A percentile compares a stretch with the other conserved stretches of the same genome.
phyloP scores from a whole-genome alignment of 2,888 invertebrate genomes.

The Diarsia mendica region DNA sequence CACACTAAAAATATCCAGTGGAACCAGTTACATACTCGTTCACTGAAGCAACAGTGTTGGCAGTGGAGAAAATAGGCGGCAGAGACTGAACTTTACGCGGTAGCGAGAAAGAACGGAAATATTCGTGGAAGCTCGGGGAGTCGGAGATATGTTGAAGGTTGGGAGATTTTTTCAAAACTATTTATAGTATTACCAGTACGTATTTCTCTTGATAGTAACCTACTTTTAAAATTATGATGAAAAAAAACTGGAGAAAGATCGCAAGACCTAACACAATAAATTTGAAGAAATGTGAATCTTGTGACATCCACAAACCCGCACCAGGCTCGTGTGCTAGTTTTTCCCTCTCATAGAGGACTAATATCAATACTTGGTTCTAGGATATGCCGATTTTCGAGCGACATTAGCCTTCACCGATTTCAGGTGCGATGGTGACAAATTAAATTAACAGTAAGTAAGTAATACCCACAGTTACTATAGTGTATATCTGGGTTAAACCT shows the following conservation, averaged over 20 bases:
- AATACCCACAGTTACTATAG: neutral
- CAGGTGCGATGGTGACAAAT: neutral
- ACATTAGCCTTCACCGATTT: neutral
- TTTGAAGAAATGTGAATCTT: neutral
- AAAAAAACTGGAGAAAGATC: neutral
- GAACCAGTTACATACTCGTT: constrained; percentile 52
- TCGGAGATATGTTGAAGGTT: neutral
- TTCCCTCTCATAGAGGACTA: neutral
- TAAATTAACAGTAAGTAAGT: neutral
- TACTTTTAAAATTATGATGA: neutral
- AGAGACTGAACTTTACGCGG: constrained; percentile 19
- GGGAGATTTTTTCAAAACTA: neutral
- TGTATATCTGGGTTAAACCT: neutral
- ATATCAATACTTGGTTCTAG: neutral
- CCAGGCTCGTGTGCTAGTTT: neutral
- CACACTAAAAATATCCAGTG: constrained; percentile 55
- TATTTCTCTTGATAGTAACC: neutral
- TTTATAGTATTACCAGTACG: neutral
- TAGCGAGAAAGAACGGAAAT: neutral
- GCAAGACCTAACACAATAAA: neutral
- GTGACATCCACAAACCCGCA: neutral
- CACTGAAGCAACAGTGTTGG: constrained; percentile 59
- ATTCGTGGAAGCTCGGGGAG: neutral
- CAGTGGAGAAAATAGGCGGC: neutral
- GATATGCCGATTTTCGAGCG: neutral